phyloP scores from a whole-genome alignment of 2,888 invertebrate genomes.

The Antheraea assamensis region DNA sequence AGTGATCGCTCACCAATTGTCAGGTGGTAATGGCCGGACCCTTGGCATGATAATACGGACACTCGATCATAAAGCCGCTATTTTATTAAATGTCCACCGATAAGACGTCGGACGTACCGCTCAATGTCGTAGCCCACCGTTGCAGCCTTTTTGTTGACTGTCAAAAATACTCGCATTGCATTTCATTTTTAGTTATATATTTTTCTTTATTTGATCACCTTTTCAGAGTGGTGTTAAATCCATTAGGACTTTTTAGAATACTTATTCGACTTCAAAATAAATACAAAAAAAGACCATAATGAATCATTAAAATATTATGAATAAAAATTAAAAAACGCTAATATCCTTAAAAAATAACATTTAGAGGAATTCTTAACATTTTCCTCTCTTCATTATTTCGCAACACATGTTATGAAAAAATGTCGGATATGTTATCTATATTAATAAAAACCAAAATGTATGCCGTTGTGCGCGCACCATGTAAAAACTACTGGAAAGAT shows the following conservation, averaged over 20 bases:
- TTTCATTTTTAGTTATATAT: neutral
- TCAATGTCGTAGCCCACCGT: conserved; percentile 47
- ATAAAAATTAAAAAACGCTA: too few relatives aligned
- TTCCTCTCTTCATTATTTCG: neutral
- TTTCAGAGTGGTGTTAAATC: neutral
- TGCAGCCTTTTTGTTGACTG: conserved; percentile 63
- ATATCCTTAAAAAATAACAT: neutral
- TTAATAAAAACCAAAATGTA: too few relatives aligned
- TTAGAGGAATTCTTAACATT: neutral
- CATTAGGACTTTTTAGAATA: neutral
- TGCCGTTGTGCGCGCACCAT: too few relatives aligned
- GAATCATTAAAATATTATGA: neutral
- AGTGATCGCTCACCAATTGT: conserved; percentile 75
- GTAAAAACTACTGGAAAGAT: too few relatives aligned
- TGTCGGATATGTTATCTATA: neutral
- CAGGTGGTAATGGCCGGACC: conserved; percentile 70
- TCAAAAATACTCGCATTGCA: conserved; percentile 43
- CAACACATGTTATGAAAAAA: neutral
- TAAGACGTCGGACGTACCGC: conserved; percentile 43
- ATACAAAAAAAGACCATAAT: neutral
- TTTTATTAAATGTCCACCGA: conserved; percentile 70
- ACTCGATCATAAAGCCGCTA: conserved; percentile 70
- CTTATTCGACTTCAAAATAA: neutral
- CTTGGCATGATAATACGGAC: conserved; percentile 51
- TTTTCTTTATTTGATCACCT: neutral